Evolutionary conservation across 1,140 invertebrate genomes (phyloP).

Genomic region (Choristoneura fumiferana): DNA sequence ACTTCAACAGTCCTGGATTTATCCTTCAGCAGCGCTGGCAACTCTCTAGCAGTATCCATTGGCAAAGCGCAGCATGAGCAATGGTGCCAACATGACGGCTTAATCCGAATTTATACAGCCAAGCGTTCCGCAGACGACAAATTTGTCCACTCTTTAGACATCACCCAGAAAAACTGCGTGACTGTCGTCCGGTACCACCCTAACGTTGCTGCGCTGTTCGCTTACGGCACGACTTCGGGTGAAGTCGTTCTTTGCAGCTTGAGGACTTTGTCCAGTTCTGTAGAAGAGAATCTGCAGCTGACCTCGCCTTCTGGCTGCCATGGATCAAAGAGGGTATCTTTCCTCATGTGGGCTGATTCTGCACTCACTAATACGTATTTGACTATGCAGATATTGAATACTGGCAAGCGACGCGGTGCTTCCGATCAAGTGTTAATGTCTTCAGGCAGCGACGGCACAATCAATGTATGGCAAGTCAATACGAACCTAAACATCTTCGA

Average conservation of each 20-base stretch:
- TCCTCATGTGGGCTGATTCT: slow-evolving; percentile 54
- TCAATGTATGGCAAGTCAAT: slow-evolving; percentile 62
- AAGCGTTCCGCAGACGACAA: slow-evolving; percentile 48
- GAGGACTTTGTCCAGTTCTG: slow-evolving; percentile 28
- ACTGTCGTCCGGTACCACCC: slow-evolving; percentile 59
- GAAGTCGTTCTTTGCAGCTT: slow-evolving; percentile 60
- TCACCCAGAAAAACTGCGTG: slow-evolving; percentile 59
- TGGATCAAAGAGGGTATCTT: slow-evolving; percentile 44
- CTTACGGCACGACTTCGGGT: slow-evolving; percentile 57
- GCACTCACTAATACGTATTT: slow-evolving; percentile 47
- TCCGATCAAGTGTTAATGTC: slow-evolving; percentile 60
- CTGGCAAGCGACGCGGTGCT: slow-evolving; percentile 50
- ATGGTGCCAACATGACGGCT: slow-evolving; percentile 56
- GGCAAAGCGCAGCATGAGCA: slow-evolving; percentile 51
- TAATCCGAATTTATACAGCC: slow-evolving; percentile 51
- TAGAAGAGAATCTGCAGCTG: slow-evolving; percentile 41
- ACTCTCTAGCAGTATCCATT: slow-evolving; percentile 55
- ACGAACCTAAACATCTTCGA: slow-evolving; percentile 47
- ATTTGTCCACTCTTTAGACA: slow-evolving; percentile 47
- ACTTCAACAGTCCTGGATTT: slow-evolving; percentile 40
- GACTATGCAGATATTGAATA: slow-evolving; percentile 50
- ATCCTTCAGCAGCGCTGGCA: slow-evolving; percentile 59
- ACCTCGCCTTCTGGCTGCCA: slow-evolving; percentile 51
- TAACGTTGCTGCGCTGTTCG: slow-evolving; percentile 48
- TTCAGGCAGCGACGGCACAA: slow-evolving; percentile 48